phyloP scores from a whole-genome alignment of 2,797 vertebrate species.

The Chelonia mydas region DNA sequence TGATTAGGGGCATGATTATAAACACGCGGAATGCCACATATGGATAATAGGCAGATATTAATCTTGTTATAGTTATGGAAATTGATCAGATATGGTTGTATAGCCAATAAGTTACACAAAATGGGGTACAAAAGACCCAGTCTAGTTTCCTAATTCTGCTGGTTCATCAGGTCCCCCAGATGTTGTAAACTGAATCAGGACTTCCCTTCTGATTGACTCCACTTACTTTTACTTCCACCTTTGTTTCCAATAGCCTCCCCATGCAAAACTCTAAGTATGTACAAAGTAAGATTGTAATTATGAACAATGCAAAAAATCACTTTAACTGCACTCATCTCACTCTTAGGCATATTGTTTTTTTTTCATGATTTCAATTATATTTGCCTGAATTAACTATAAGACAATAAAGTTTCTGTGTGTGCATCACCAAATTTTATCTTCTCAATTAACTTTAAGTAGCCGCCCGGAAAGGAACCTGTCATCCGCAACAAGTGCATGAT shows the following conservation, averaged over 20 bases:
- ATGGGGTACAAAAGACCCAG: not conserved
- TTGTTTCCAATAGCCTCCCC: too few relatives aligned
- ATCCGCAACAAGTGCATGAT: not conserved
- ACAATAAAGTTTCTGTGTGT: not conserved
- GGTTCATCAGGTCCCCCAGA: not conserved
- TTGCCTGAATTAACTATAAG: not conserved
- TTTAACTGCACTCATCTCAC: not conserved
- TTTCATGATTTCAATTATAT: not conserved
- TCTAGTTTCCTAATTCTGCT: not conserved
- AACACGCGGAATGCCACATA: not conserved
- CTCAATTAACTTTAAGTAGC: not conserved
- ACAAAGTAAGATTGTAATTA: not conserved
- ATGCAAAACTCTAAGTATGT: not conserved
- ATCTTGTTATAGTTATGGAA: not conserved
- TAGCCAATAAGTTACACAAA: not conserved
- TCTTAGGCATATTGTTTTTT: not conserved
- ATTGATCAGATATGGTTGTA: not conserved
- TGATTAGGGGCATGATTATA: not conserved
- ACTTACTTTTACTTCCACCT: not conserved
- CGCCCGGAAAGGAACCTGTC: not conserved
- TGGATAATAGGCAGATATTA: not conserved
- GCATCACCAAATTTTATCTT: not conserved
- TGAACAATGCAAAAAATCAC: not conserved
- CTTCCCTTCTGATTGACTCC: not conserved
- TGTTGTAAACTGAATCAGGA: not conserved